Evolutionary conservation across 2,113 vertebrate genomes (phyloP), one percentile per base, ranked within the genome.

Genomic region (Symphodus melops): DNA sequence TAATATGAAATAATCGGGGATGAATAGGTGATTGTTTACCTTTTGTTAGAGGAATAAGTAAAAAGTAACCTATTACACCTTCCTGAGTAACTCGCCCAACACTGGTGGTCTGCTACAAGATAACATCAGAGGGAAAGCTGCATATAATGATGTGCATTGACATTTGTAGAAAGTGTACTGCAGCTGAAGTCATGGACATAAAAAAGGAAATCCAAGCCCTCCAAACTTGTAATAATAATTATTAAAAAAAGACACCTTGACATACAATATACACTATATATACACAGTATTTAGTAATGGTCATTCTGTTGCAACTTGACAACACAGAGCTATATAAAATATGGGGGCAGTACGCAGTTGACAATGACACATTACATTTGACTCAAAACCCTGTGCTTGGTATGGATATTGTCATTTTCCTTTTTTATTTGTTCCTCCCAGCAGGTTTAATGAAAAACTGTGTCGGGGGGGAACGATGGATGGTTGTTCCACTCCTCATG

Each of bases 221-320:
- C 84, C 83, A 84, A 62, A 68, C 23, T 42, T 66, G 82, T 75
- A 79, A 83, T 89, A 86, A 94, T 87, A 90, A 84, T 78, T 80
- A 84, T 88, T 81, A 90, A 85, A 92, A 82, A 90, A 71, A 89
- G 85, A 93, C 89, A 91, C 80, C 82, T 56, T 73, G 89, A 90
- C 79, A 72, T 76, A 89, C 71, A 91, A 85, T 92, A 81, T 89
- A 88, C 82, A 90, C 77, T 73, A 80, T 91, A 92, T 92, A 85
- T 93, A 91, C 85, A 89, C 72, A 68, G 72, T 64, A 92, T 92
- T 91, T 92, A 91, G 87, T 89, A 91, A 92, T 79, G 77, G 72
- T 75, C 84, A 77, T 85, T 85, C 65, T 86, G 82, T 87, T 87
- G 90, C 86, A 87, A 87, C 78, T 83, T 83, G 81, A 87, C 60